Evolutionary conservation across 1,140 invertebrate genomes (phyloP), one percentile per base, ranked within the genome.

Genomic region (Camponotus pennsylvanicus): DNA sequence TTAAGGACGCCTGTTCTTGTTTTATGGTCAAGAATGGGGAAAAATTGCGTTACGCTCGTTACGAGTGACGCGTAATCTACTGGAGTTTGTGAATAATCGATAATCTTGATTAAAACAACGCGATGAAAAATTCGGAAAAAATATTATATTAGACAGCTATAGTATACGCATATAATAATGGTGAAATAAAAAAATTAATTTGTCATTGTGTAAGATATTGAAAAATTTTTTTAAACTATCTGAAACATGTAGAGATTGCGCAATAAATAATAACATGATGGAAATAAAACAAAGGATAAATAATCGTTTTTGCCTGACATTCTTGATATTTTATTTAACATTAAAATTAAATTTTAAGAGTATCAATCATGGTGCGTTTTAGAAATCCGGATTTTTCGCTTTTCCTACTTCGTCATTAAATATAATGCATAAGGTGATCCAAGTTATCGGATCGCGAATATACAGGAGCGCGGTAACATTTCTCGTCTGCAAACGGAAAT

Each of bases 1-100:
- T 83, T 83, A 83, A 32, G 32, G 57, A 83, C 75, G 55, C 79
- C 40, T 18, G 79, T 75, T 83, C 79, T 83, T 75, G 79, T 75
- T 83, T 83, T 71, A 61, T 21, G 67, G 61, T 83, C 40, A 49
- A 73, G 69, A 73, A 75, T n/a, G 42, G 40, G 27, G 42, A 34
- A 55, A 45, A 83, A 83, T 83, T 83, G 79, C 57, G 57, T 73
- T 73, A 73, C 40, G 79, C 79, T 83, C 69, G 79, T 83, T 83
- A 83, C 69, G 69, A 75, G 63, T 13, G 37, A 75, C 61, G 79
- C 55, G 55, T 49, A 83, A 49, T 83, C 32, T 40, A 61, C 21
- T 40, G n/a, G 52, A 40, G 55, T 67, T 37, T 27, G 49, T 55
- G 79, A 83, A 83, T 83, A 83, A 83, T 61, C 69, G 55, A 83